These are phyloP conservation scores for Microhierax caerulescens DNA, from an alignment of 2,797 vertebrate genomes.

Conservation along the genomic window DNA sequence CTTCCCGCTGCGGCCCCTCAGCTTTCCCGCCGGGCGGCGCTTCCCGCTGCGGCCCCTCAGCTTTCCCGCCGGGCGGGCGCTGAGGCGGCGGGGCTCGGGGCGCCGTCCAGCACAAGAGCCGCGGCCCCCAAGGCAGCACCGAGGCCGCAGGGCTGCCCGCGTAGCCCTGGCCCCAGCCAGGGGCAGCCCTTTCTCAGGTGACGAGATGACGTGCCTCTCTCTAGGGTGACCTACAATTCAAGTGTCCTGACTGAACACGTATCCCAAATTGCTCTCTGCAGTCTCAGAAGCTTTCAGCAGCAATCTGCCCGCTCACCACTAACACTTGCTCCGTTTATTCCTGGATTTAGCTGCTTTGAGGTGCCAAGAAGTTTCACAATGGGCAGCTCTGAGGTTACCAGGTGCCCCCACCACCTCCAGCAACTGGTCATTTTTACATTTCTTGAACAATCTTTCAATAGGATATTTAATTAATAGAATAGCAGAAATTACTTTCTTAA, in stretches of 20 bases:
- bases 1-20: background rate
- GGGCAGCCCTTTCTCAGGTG: accelerated
- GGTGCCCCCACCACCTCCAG: accelerated
- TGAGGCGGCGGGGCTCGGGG: background rate
- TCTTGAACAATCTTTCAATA: background rate
- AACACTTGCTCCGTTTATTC: accelerated
- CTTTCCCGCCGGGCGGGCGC: background rate
- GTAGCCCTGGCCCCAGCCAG: accelerated
- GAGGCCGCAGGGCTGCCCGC: too few relatives aligned
- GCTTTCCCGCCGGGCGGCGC: too few relatives aligned
- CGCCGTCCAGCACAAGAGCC: background rate
- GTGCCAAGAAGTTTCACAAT: accelerated
- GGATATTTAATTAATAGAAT: too few relatives aligned
- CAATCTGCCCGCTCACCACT: accelerated
- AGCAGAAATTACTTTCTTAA: background rate
- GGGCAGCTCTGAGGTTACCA: too few relatives aligned
- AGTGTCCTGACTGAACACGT: accelerated
- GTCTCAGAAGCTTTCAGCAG: background rate
- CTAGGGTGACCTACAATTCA: accelerated
- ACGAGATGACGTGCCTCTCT: accelerated
- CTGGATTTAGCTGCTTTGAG: accelerated
- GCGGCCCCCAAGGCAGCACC: too few relatives aligned
- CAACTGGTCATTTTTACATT: background rate
- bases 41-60: too few relatives aligned
- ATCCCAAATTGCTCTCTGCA: accelerated